These are phyloP conservation scores for Epizoanthus stellaris DNA, from an alignment of 92 coral and sea anemone species.

Conservation along the genomic window DNA sequence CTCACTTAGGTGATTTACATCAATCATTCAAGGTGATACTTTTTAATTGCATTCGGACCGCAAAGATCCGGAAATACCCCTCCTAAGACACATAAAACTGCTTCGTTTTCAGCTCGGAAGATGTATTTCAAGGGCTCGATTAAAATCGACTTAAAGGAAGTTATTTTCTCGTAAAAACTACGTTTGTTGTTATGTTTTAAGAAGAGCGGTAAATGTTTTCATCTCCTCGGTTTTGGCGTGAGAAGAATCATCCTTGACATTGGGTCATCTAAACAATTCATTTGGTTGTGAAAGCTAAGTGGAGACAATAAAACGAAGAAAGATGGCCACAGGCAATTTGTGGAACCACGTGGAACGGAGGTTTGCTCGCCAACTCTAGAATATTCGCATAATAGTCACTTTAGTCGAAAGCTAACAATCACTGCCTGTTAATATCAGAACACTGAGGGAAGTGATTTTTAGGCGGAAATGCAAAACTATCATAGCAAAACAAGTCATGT, in stretches of 20 bases:
- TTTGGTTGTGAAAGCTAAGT: background rate
- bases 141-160: slow-evolving; percentile 28
- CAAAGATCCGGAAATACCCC: slow-evolving; percentile 31
- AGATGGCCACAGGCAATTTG: slow-evolving; percentile 11
- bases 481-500: no score
- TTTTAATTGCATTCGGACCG: slow-evolving; percentile 49
- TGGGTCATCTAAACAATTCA: background rate
- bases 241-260: background rate
- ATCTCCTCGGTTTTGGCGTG: background rate
- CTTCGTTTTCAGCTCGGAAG: background rate
- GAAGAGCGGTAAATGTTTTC: slow-evolving; percentile 8
- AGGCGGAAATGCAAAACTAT: no score
- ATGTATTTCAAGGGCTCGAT: slow-evolving; percentile 22
- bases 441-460: no score
- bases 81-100: slow-evolving; percentile 21
- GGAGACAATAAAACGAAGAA: slow-evolving; percentile 1
- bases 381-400: no score
- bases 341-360: background rate
- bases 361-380: background rate
- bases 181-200: slow-evolving; percentile 18
- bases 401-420: background rate
- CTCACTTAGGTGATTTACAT: slow-evolving; percentile 51
- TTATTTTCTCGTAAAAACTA: slow-evolving; percentile 19
- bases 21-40: slow-evolving; percentile 43
- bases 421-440: background rate